Conservation (phyloP, 2,797 vertebrate species). For the Pipistrellus pipistrellus region DNA sequence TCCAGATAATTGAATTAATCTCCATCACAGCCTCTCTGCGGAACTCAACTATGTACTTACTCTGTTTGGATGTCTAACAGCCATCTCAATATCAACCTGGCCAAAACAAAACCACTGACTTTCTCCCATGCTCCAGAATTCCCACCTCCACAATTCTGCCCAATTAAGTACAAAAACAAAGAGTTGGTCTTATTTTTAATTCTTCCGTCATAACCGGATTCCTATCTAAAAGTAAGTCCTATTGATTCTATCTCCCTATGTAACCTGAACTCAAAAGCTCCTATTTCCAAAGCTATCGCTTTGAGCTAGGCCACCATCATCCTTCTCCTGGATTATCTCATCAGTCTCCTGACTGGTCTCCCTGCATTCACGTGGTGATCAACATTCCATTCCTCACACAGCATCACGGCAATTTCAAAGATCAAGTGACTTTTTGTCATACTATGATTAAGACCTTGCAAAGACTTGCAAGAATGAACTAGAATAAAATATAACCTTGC, state of each 20-base stretch:
- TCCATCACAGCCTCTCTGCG: not conserved
- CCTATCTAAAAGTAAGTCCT: not conserved
- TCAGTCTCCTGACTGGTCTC: not conserved
- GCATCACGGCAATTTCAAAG: not conserved
- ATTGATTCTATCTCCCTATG: not conserved
- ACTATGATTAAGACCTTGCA: not conserved
- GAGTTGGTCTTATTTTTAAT: not conserved
- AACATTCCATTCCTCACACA: not conserved
- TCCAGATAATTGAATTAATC: not conserved
- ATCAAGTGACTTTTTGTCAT: not conserved
- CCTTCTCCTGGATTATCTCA: not conserved
- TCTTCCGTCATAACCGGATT: not conserved
- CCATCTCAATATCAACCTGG: not conserved
- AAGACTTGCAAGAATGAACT: slow-evolving; percentile 7
- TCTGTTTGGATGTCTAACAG: not conserved
- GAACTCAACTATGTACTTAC: not conserved
- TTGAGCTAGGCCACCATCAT: not conserved
- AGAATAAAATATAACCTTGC: slow-evolving; percentile 4
- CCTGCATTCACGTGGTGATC: not conserved
- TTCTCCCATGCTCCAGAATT: not conserved
- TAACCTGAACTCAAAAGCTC: not conserved
- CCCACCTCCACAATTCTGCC: not conserved
- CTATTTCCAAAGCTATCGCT: not conserved
- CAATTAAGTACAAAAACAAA: not conserved
- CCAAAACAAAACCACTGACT: not conserved